Percentiles rank a stretch among this genome's conserved stretches.
phyloP scores from a whole-genome alignment of 2,888 invertebrate species.

The Incurvaria masculella region DNA sequence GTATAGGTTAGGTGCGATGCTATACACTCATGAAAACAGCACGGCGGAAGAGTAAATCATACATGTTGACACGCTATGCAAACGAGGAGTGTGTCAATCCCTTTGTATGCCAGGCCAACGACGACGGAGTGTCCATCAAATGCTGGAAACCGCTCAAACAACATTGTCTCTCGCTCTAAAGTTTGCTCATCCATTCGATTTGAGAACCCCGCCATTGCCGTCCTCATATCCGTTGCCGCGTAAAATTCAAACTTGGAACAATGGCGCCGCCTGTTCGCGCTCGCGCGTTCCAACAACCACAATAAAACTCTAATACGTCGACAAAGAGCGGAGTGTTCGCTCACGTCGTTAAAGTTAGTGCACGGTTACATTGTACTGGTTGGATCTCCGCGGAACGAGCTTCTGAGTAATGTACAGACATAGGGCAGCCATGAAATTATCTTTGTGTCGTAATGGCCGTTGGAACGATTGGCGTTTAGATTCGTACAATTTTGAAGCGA shows the following conservation, averaged over 20 bases:
- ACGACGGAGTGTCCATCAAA: too few species aligned
- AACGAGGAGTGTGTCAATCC: too few species aligned
- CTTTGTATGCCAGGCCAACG: too few species aligned
- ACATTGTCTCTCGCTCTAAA: background rate
- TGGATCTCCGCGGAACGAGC: background rate
- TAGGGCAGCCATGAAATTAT: background rate
- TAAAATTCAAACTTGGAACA: slow-evolving; percentile 23
- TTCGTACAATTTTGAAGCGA: too few species aligned
- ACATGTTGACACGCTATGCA: too few species aligned
- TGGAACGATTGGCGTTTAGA: too few species aligned
- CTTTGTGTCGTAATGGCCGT: background rate
- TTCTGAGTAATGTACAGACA: background rate
- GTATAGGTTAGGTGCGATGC: too few species aligned
- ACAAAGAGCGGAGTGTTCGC: background rate
- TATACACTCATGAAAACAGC: too few species aligned
- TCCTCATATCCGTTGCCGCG: slow-evolving; percentile 21
- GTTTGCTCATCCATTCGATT: background rate
- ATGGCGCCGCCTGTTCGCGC: slow-evolving; percentile 11
- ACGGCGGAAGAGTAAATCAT: too few species aligned
- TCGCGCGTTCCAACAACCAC: background rate
- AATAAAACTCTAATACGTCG: background rate
- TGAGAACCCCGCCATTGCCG: background rate
- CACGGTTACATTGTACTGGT: background rate
- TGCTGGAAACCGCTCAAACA: too few species aligned
- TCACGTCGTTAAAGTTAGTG: background rate